Evolutionary conservation across 1,140 invertebrate species (phyloP), one percentile per base, ranked within the genome.

Genomic region (Hyposmocoma kahamanoa): DNA sequence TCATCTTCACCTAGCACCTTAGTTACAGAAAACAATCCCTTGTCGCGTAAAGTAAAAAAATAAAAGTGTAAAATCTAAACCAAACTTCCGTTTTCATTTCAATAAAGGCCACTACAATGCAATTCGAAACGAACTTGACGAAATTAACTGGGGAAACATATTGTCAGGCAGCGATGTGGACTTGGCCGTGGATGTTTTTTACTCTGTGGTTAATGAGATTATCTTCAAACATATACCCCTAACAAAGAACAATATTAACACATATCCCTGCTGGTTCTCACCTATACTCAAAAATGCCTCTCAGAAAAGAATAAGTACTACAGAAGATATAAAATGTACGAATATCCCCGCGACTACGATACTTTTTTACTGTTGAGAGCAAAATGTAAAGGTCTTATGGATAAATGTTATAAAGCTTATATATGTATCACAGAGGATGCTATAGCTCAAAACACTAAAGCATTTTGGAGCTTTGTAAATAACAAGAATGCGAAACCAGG

Each of bases 341-440:
- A 18, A 11, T 30, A 44, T 30, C 42, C 42, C 13, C 4, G 42
- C 2, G 42, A 44, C 30, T 44, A 44, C 17, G 42, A 44, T 15
- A 44, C 42, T 9, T 44, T 44, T 22, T 5, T 26, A 8, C 26
- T 44, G 4, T 18, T 44, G 10, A 5, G 42, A 3, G 3, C 22
- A 9, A 30, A 26, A 30, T 30, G 9, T 13, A 44, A 44, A 30
- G 10, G 11, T 5, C 26, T 44, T 17, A 44, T 30, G 2, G 22
- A 44, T n/a, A 5, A 3, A 8, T 28, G 24, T 30, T 44, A 44
- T 19, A 17, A 44, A 26, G 11, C 5, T 26, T 26, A 6, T 26
- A 11, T 26, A 26, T 26, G 5, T 11, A 6, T 11, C 24, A 26
- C 24, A 5, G 24, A 26, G 11, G 11, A 26, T 11, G 5, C 11